These are phyloP conservation scores for Plagodis dolabraria DNA, from an alignment of 2,888 invertebrate species.

Conservation along the genomic window DNA sequence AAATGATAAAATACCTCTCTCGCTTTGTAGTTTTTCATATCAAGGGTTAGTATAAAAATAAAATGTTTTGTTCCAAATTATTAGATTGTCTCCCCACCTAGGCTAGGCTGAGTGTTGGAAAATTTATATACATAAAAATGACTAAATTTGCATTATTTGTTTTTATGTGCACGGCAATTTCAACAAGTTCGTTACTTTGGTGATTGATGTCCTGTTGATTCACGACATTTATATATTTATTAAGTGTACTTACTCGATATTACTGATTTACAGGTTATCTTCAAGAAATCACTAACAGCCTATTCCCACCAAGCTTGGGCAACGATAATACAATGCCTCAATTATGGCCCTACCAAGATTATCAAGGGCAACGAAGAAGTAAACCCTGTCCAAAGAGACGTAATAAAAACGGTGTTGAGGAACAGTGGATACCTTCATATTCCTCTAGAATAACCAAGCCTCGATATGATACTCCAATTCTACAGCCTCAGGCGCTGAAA, in stretches of 20 bases:
- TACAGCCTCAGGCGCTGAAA: conserved; percentile 32
- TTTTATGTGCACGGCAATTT: conserved; percentile 19
- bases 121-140: conserved; percentile 22
- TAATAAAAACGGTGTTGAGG: conserved; percentile 19
- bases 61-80: conserved; percentile 13
- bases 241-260: too few relatives aligned
- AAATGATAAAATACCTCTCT: conserved; percentile 57
- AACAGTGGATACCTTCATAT: conserved; percentile 29
- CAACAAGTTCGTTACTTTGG: conserved; percentile 24
- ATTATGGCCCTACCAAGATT: conserved; percentile 9
- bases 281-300: conserved; percentile 23
- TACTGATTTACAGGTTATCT: conserved; percentile 22
- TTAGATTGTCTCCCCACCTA: conserved; percentile 10
- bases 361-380: conserved; percentile 15
- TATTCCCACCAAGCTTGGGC: conserved; percentile 3
- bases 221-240: too few relatives aligned
- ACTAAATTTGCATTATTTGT: conserved; percentile 21
- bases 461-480: conserved; percentile 14
- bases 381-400: conserved; percentile 43
- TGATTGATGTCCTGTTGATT: background rate
- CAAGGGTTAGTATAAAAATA: conserved; percentile 12
- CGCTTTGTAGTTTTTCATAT: conserved; percentile 18
- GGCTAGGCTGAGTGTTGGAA: conserved; percentile 16
- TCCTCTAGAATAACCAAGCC: conserved; percentile 23
- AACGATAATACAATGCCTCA: background rate